Evolutionary conservation across 2,113 vertebrate species (phyloP).

Genomic region (Micronisus gabar): DNA sequence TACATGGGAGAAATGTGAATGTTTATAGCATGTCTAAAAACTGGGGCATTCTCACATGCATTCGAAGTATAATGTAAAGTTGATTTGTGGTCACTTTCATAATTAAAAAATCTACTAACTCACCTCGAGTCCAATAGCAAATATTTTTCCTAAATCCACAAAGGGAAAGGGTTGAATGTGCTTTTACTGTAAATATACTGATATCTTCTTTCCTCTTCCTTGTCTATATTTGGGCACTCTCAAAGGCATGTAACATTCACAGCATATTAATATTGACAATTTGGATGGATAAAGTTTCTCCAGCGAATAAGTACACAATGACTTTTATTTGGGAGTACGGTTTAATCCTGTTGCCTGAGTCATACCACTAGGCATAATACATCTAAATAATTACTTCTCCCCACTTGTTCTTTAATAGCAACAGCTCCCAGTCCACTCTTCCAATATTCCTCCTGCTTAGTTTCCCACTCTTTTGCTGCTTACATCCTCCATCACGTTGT

Average conservation of each 20-base stretch:
- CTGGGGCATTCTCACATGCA: not conserved
- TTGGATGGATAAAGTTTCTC: not conserved
- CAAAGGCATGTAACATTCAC: not conserved
- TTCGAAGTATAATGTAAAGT: not conserved
- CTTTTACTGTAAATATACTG: not conserved
- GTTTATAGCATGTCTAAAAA: not conserved
- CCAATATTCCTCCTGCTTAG: not conserved
- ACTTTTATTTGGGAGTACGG: not conserved
- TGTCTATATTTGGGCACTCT: not conserved
- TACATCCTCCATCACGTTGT: not conserved
- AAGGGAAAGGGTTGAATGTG: not conserved
- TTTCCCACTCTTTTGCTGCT: not conserved
- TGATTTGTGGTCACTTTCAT: not conserved
- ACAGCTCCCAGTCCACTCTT: not conserved
- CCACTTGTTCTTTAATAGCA: not conserved
- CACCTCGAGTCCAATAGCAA: not conserved
- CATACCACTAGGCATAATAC: not conserved
- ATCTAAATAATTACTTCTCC: not conserved
- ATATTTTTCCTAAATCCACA: not conserved
- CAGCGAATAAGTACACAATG: not conserved
- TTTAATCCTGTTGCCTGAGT: not conserved
- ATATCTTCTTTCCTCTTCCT: not conserved
- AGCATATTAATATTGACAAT: not conserved
- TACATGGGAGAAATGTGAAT: not conserved
- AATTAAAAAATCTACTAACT: not conserved